Percentiles rank a stretch among this genome's conserved stretches.
Evolutionary conservation across 2,113 vertebrate species (phyloP).

Genomic region (Hipposideros armiger): DNA sequence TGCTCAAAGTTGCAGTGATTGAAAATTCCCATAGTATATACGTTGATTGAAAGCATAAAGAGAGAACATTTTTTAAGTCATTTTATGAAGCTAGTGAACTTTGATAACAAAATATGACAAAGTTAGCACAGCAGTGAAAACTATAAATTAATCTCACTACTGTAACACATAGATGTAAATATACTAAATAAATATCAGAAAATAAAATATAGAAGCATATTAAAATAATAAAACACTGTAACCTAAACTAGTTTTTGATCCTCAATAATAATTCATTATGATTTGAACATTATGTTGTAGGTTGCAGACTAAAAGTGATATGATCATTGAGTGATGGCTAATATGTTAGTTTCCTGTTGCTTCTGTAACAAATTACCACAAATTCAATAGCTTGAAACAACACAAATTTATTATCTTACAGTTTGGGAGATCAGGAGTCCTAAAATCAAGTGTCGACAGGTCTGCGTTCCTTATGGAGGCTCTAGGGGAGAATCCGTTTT

Average conservation of each 20-base stretch:
- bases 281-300: background rate
- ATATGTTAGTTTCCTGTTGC: background rate
- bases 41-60: background rate
- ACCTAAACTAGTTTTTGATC: constrained; percentile 16
- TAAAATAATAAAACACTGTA: background rate
- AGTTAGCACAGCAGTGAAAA: background rate
- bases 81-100: background rate
- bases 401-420: background rate
- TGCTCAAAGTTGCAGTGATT: constrained; percentile 23
- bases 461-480: background rate
- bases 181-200: constrained; percentile 31
- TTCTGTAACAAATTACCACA: background rate
- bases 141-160: background rate
- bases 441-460: background rate
- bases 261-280: background rate
- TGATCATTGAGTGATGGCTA: background rate
- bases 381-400: background rate
- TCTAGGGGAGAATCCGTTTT: background rate
- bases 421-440: background rate
- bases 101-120: background rate
- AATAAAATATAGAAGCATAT: background rate
- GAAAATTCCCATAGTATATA: background rate
- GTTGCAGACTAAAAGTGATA: background rate
- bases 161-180: background rate
- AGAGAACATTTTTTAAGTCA: background rate